A percentile compares a stretch with the other conserved stretches of the same genome.
These are phyloP conservation scores for Meloidogyne exigua DNA, from an alignment of 1,140 invertebrate genomes.

Conservation along the genomic window DNA sequence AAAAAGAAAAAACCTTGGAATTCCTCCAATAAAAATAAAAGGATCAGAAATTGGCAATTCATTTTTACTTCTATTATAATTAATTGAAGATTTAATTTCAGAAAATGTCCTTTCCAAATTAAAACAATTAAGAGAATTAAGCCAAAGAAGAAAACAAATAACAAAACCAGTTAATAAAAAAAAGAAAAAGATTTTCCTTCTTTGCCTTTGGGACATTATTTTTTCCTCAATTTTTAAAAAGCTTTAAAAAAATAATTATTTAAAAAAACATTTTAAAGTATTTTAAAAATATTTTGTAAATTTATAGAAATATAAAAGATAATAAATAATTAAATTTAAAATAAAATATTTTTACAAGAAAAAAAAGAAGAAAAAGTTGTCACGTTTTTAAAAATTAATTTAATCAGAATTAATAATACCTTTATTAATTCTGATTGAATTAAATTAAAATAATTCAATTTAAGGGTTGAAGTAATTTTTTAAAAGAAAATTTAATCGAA, in stretches of 20 bases:
- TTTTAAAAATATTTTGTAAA: background rate
- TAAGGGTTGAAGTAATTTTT: too few relatives aligned
- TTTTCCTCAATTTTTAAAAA: background rate
- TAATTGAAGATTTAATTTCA: background rate
- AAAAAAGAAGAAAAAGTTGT: too few relatives aligned
- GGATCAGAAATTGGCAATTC: background rate
- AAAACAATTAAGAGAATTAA: constrained; percentile 1
- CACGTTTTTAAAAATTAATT: too few relatives aligned
- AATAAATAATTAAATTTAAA: too few relatives aligned
- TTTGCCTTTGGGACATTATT: background rate
- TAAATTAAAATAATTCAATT: too few relatives aligned
- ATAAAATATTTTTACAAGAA: too few relatives aligned
- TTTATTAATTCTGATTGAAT: too few relatives aligned
- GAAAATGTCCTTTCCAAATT: background rate
- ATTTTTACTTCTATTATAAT: background rate
- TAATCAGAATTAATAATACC: too few relatives aligned
- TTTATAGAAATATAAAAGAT: background rate
- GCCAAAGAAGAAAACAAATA: background rate
- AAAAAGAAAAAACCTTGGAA: constrained; percentile 33
- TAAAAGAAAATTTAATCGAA: too few relatives aligned
- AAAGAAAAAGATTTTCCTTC: background rate
- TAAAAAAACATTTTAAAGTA: background rate
- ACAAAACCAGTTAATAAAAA: background rate
- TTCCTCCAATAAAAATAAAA: constrained; percentile 45
- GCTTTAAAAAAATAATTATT: background rate